Base-by-base conservation (phyloP, 2,113 vertebrate genomes). In the Grallaria varia region DNA sequence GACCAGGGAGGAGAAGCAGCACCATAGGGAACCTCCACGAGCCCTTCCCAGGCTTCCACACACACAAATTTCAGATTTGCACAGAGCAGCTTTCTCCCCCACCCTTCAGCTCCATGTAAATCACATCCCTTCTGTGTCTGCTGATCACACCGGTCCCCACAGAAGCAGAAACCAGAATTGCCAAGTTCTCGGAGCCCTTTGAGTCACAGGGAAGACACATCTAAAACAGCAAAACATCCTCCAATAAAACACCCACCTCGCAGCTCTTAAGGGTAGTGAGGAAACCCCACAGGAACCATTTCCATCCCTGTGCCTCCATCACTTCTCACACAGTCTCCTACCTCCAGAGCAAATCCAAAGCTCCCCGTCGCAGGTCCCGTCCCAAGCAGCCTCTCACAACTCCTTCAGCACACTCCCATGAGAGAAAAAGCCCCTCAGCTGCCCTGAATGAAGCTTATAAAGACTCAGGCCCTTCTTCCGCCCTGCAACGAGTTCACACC, bases 341-440 rank as follows among this genome's bases (percentile, higher is more conserved):
- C 78, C 47, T 85, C 4, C 44, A n/a, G 30, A 39, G 11, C 0
- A 0, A 24, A 21, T 10, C 45, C 63, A 45, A 17, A 33, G n/a
- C 11, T 69, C 47, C 5, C 21, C 74, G 60, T 8, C 4, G 1
- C 6, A 30, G 16, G 2, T 44, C 12, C 8, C 49, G 31, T 44
- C 33, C 52, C 27, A 3, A 9, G 0, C 18, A 49, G 7, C 37
- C 4, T 56, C 39, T 56, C 21, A 1, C 3, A 25, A 12, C 23
- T 71, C 42, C 37, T 13, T 4, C 2, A 15, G n/a, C n/a, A 4
- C 17, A 2, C 24, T 2, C 0, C 30, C 24, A 27, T 59, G 3
- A 5, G 6, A 0, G 9, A 37, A 63, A 30, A 5, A 23, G 7
- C 1, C 9, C 3, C 47, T 5, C 13, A 37, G 1, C 3, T 0